Base-by-base conservation (phyloP, 2,888 invertebrate genomes). In the Cenopis cana region DNA sequence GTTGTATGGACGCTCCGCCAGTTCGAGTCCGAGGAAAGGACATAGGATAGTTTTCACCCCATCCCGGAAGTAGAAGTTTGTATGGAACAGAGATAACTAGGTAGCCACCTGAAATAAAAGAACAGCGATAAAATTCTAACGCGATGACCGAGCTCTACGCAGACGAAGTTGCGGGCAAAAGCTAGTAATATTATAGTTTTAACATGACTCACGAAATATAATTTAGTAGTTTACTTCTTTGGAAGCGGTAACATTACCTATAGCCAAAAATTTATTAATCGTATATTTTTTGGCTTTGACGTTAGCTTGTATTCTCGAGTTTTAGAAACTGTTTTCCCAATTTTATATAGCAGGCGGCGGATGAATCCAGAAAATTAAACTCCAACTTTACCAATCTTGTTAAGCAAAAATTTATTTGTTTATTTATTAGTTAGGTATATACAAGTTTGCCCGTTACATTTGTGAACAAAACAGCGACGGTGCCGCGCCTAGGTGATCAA, bases 401-500 rank as follows among this genome's bases (percentile, higher is more conserved):
- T 36, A 50, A 17, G 33, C 2, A 12, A 18, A 14, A 11, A 17
- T n/a, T 46, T 14, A 41, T 66, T 66, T 24, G 11, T 54, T 55
- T 36, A 57, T 57, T 41, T 29, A 64, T 55, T 56, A 62, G 33
- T n/a, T 24, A 24, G 24, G 24, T 24, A 4, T 24, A 24, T 24
- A 69, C 33, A 38, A 56, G 50, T 69, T 69, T 24, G 69, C 60
- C 41, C 24, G 62, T 50, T 55, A 64, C 46, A 36, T 65, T 52
- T 55, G 18, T 50, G 55, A 73, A 69, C 66, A 74, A 74, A 76
- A 69, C 6, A 76, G 73, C 17, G 46, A 38, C 59, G 68, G 50
- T n/a, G 60, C 73, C 71, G 62, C 29, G 33, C 69, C 73, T 68
- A 50, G 66, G 71, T 72, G 76, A 80, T 82, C 84, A 76, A 83